phyloP scores from a whole-genome alignment of 2,797 vertebrate species.

The Florisuga fusca region DNA sequence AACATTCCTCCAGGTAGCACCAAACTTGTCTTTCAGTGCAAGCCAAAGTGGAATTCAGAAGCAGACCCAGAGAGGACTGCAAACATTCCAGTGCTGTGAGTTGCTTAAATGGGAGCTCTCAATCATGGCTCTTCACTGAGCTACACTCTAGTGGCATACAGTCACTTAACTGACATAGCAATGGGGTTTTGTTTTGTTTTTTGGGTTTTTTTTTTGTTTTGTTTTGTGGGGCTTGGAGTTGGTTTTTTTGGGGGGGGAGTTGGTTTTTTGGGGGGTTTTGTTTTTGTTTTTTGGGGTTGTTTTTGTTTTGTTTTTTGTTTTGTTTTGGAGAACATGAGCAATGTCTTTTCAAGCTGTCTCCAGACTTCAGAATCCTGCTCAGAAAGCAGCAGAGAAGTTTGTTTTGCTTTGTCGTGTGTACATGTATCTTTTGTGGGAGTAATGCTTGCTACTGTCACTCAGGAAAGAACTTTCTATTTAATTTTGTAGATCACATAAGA shows the following conservation, averaged over 20 bases:
- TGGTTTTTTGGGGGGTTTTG: no score
- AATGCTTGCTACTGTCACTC: neutral
- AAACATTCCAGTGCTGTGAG: neutral
- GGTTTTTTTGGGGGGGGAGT: no score
- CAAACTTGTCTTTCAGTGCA: neutral
- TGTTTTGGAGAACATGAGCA: neutral
- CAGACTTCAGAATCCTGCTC: neutral
- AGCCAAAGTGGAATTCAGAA: neutral
- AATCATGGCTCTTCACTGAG: neutral
- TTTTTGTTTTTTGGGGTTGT: no score
- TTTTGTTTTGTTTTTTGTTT: neutral
- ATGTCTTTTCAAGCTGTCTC: neutral
- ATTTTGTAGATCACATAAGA: neutral
- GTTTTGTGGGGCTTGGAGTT: no score
- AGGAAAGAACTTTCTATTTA: neutral
- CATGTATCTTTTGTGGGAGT: neutral
- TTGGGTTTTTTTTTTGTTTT: no score
- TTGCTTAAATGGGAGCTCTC: neutral
- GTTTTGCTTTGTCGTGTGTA: rapidly evolving
- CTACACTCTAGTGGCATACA: neutral
- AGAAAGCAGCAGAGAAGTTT: neutral
- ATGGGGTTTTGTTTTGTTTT: neutral
- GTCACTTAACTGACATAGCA: neutral
- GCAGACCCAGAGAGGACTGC: neutral
- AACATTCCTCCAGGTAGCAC: neutral